A percentile compares a stretch with the other conserved stretches of the same genome.
Conservation (phyloP, 2,113 vertebrate species). For the Arenaria interpres region DNA sequence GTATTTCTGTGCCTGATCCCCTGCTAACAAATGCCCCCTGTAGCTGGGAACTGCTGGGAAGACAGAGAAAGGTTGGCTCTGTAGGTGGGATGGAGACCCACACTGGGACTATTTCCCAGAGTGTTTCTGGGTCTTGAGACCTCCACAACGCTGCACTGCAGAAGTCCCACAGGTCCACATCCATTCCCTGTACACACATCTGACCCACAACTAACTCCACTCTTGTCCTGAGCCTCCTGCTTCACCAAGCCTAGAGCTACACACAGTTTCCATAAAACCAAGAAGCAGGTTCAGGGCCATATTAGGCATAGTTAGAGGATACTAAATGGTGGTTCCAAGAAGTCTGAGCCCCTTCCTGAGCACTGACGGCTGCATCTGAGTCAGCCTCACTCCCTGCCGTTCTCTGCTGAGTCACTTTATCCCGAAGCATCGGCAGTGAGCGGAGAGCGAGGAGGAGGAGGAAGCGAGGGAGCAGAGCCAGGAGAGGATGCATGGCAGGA, state of each 20-base stretch:
- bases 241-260: not conserved
- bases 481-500: not conserved
- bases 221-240: not conserved
- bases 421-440: not conserved
- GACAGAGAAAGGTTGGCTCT: not conserved
- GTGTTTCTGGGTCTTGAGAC: not conserved
- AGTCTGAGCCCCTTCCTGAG: constrained; percentile 27
- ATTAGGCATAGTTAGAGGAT: not conserved
- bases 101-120: not conserved
- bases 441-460: not conserved
- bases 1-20: not conserved
- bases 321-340: constrained; percentile 7
- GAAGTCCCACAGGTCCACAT: not conserved
- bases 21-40: not conserved
- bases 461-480: not conserved
- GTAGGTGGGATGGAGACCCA: not conserved
- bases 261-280: not conserved
- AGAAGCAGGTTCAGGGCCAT: not conserved
- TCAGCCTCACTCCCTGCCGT: not conserved
- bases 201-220: not conserved
- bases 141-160: not conserved
- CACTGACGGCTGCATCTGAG: not conserved
- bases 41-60: not conserved
- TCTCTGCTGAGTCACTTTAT: constrained; percentile 38
- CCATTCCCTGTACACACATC: not conserved